These are phyloP conservation scores for Esox lucius DNA, from an alignment of 2,797 vertebrate genomes.

Conservation along the genomic window DNA sequence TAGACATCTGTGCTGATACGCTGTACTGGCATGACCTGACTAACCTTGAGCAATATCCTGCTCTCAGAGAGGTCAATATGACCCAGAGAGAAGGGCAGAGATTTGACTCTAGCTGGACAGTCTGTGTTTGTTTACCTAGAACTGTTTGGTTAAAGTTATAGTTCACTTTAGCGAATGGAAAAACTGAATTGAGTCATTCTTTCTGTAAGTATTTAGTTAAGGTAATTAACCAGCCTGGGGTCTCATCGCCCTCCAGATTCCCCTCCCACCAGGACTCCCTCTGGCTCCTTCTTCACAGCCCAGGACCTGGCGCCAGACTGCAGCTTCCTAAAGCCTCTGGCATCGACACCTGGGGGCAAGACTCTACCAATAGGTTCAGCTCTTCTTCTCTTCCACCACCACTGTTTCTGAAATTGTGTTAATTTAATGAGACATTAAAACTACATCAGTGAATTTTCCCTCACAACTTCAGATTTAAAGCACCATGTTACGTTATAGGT, in stretches of 20 bases:
- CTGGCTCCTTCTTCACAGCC: conserved; percentile 81
- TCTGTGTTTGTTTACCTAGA: background rate
- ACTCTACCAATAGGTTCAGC: conserved; percentile 84
- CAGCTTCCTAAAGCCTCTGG: conserved; percentile 86
- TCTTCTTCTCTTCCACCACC: background rate
- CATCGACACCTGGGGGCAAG: conserved; percentile 85
- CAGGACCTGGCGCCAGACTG: conserved; percentile 84
- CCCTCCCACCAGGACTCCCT: conserved; percentile 77
- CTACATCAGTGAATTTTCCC: background rate
- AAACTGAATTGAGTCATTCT: background rate
- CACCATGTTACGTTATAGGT: background rate
- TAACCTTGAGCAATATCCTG: conserved; percentile 26
- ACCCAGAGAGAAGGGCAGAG: conserved; percentile 5
- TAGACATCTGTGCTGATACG: background rate
- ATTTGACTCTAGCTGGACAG: background rate
- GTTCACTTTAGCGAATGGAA: background rate
- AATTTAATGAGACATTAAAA: background rate
- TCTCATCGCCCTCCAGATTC: conserved; percentile 77
- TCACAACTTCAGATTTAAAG: background rate
- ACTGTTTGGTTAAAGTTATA: background rate
- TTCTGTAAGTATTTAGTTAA: background rate
- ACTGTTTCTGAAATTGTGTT: background rate
- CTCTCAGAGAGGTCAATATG: conserved; percentile 20
- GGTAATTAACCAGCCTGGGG: background rate
- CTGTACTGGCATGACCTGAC: conserved; percentile 18